Evolutionary conservation across 2,888 invertebrate species (phyloP).

Genomic region (Teleogryllus oceanicus): DNA sequence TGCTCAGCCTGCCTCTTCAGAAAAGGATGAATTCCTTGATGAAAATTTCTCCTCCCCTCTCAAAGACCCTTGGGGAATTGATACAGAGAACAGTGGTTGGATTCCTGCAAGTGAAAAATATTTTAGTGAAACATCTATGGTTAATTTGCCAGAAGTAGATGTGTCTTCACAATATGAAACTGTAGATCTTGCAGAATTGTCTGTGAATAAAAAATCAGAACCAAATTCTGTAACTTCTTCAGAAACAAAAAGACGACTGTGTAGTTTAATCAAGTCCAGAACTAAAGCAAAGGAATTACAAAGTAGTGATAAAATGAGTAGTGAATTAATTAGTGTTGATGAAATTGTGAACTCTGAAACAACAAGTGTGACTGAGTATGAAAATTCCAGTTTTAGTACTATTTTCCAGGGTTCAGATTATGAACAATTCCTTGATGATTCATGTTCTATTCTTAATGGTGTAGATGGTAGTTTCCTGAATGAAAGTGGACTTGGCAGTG

Average conservation of each 20-base stretch:
- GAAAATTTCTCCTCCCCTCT: neutral
- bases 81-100: neutral
- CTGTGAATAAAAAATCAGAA: neutral
- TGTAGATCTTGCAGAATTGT: neutral
- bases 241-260: neutral
- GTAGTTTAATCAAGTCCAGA: neutral
- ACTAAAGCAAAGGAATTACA: neutral
- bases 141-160: neutral
- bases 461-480: neutral
- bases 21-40: constrained; percentile 21
- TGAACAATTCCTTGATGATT: neutral
- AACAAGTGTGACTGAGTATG: neutral
- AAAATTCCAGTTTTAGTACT: neutral
- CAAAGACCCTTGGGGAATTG: neutral
- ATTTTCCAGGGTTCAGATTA: neutral
- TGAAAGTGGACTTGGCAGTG: neutral
- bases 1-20: constrained; percentile 23
- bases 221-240: neutral
- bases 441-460: neutral
- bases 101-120: neutral
- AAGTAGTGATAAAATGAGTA: neutral
- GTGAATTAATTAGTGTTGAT: constrained; percentile 1
- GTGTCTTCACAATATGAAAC: neutral
- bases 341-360: neutral
- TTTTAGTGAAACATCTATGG: neutral